phyloP scores from a whole-genome alignment of 2,113 vertebrate genomes.

The Thalassarche chlororhynchos region DNA sequence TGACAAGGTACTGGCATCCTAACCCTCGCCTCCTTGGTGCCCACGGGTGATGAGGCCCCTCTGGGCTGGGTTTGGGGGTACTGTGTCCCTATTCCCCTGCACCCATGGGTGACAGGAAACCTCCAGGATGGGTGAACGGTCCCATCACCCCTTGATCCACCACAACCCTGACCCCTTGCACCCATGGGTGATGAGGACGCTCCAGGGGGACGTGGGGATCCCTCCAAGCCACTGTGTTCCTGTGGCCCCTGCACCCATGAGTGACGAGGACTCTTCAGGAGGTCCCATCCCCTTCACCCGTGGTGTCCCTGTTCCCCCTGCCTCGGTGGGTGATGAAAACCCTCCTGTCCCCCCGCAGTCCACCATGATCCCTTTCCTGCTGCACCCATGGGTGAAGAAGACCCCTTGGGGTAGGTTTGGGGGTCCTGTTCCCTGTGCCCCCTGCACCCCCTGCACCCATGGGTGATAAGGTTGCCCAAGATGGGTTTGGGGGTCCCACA shows the following conservation, averaged over 20 bases:
- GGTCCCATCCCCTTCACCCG: background rate
- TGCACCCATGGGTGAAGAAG: background rate
- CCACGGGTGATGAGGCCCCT: background rate
- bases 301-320: background rate
- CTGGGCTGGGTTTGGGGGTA: too few species aligned
- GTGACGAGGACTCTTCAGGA: background rate
- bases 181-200: background rate
- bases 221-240: background rate
- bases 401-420: background rate
- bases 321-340: background rate
- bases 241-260: background rate
- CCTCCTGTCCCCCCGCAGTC: background rate
- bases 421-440: background rate
- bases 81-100: background rate
- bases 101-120: background rate
- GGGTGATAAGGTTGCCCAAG: background rate
- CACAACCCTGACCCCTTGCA: background rate
- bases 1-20: slow-evolving; percentile 79
- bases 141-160: background rate
- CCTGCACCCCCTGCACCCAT: background rate
- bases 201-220: background rate
- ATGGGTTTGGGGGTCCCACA: too few species aligned
- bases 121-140: background rate
- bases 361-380: background rate
- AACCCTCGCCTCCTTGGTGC: background rate